Conservation (phyloP, 2,888 invertebrate genomes). For the Podotricha telesiphe region DNA sequence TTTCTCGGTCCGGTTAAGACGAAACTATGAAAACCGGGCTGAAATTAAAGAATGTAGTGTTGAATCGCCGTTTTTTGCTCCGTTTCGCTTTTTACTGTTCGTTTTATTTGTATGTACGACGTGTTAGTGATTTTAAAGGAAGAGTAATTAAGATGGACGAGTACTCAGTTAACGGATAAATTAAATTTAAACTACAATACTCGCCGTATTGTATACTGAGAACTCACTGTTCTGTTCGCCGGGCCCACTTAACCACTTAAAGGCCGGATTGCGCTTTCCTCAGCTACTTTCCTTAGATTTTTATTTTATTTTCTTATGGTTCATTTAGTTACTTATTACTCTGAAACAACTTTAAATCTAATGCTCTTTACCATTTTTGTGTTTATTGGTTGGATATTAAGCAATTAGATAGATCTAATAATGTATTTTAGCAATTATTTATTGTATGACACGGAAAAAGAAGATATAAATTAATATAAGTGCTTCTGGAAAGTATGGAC, state of each 20-base stretch:
- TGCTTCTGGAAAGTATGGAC: neutral
- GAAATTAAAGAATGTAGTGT: slow-evolving; percentile 2
- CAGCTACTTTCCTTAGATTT: slow-evolving; percentile 47
- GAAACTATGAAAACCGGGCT: slow-evolving; percentile 10
- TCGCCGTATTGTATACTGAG: slow-evolving; percentile 45
- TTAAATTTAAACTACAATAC: slow-evolving; percentile 48
- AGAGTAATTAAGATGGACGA: slow-evolving; percentile 42
- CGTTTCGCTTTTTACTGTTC: neutral
- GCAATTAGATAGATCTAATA: neutral
- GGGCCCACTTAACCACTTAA: slow-evolving; percentile 40
- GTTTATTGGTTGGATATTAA: neutral
- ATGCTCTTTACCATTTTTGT: neutral
- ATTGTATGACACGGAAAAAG: neutral
- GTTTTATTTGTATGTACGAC: neutral
- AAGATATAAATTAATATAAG: neutral
- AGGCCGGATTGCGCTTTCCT: slow-evolving; percentile 45
- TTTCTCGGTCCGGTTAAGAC: slow-evolving; percentile 22
- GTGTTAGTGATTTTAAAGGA: slow-evolving; percentile 5
- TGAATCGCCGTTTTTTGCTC: neutral
- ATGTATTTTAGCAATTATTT: neutral
- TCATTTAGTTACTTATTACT: slow-evolving; percentile 6
- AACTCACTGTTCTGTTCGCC: slow-evolving; percentile 38
- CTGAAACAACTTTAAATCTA: neutral
- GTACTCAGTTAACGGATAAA: slow-evolving; percentile 43
- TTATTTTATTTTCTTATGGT: slow-evolving; percentile 34